phyloP scores from a whole-genome alignment of 2,888 invertebrate species.

The Invenusta paracnida region DNA sequence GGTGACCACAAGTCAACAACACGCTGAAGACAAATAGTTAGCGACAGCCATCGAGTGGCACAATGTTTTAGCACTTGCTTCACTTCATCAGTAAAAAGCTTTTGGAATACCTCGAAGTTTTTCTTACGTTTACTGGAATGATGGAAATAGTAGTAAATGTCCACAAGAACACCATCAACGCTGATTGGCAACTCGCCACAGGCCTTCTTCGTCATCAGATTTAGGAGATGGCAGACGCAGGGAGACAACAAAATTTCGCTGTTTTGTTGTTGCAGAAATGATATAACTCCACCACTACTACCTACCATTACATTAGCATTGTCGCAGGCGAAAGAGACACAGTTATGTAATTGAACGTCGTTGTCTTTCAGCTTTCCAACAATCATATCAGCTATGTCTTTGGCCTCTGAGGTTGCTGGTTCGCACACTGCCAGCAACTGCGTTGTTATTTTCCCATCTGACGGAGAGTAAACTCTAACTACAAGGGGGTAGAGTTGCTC shows the following conservation, averaged over 20 bases:
- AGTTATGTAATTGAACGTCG: background rate
- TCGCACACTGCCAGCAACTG: background rate
- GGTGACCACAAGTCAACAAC: background rate
- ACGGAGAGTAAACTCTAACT: background rate
- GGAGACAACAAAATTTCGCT: background rate
- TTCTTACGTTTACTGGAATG: conserved; percentile 4
- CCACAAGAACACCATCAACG: background rate
- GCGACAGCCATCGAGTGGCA: background rate
- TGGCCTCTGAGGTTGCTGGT: background rate
- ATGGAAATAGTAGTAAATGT: conserved; percentile 23
- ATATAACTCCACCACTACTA: background rate
- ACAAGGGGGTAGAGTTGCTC: background rate
- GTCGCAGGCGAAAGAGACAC: background rate
- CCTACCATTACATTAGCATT: background rate
- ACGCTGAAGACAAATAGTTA: background rate
- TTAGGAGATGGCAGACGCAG: conserved; percentile 14
- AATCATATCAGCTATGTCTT: background rate
- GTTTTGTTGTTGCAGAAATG: background rate
- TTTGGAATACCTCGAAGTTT: background rate
- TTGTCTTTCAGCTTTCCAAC: background rate
- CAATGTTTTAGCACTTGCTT: conserved; percentile 20
- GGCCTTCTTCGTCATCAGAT: conserved; percentile 14
- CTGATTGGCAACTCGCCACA: background rate
- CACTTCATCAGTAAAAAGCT: background rate
- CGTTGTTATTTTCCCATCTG: background rate